Conservation (phyloP, 2,113 vertebrate species). For the Glareola pratincola region DNA sequence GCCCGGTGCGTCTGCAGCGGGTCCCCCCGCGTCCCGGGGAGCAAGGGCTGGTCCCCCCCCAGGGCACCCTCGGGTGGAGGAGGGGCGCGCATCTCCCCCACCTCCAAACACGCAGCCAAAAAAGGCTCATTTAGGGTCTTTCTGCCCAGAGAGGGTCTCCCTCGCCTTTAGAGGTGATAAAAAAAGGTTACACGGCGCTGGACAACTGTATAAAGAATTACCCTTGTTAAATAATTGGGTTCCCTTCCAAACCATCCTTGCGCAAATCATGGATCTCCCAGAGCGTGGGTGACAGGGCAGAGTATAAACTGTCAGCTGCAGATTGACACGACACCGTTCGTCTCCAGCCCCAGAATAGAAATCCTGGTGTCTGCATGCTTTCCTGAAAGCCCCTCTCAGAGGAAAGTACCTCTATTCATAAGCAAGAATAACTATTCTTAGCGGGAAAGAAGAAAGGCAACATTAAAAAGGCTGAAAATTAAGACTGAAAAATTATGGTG, state of each 20-base stretch:
- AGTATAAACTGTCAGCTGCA: neutral
- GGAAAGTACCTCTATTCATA: neutral
- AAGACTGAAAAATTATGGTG: neutral
- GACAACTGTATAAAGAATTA: neutral
- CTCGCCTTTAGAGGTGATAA: accelerated
- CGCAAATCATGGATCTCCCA: accelerated
- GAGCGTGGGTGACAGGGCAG: neutral
- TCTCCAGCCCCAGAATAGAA: neutral
- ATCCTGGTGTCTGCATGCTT: accelerated
- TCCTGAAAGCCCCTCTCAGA: neutral
- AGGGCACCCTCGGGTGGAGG: neutral
- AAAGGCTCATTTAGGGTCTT: neutral
- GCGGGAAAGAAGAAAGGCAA: neutral
- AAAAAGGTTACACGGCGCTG: neutral
- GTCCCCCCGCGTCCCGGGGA: no score
- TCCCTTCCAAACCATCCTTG: neutral
- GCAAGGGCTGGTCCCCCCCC: no score
- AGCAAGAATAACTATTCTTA: neutral
- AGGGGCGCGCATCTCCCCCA: accelerated
- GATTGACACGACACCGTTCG: neutral
- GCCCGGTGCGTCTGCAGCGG: neutral
- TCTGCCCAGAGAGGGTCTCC: neutral
- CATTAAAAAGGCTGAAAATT: neutral
- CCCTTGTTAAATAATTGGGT: neutral
- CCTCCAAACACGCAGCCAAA: neutral